phyloP scores from a whole-genome alignment of 2,888 invertebrate genomes.

The Apocheima hispidaria region DNA sequence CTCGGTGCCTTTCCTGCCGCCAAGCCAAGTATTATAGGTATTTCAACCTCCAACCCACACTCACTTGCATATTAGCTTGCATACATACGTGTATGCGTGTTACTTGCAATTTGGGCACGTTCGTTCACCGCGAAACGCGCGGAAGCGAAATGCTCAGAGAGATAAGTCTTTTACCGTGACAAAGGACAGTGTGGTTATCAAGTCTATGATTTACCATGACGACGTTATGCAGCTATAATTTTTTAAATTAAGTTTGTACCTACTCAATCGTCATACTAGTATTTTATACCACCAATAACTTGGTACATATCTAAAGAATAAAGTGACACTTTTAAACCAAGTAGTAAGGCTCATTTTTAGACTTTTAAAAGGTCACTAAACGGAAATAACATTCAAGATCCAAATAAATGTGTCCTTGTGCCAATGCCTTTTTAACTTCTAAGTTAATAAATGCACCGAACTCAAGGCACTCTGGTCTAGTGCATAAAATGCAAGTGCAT shows the following conservation, averaged over 20 bases:
- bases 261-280: too few relatives aligned
- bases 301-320: too few relatives aligned
- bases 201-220: slow-evolving; percentile 1
- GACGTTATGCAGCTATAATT: too few relatives aligned
- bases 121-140: slow-evolving; percentile 19
- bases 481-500: slow-evolving; percentile 8
- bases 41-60: slow-evolving; percentile 7
- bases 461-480: slow-evolving; percentile 23
- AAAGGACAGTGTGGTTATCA: neutral
- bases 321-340: too few relatives aligned
- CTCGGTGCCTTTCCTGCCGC: slow-evolving; percentile 6
- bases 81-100: neutral
- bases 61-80: slow-evolving; percentile 8
- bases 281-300: too few relatives aligned
- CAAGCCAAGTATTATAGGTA: slow-evolving; percentile 5
- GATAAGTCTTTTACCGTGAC: slow-evolving; percentile 18
- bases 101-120: slow-evolving; percentile 34
- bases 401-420: slow-evolving; percentile 5
- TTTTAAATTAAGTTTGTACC: too few relatives aligned
- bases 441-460: slow-evolving; percentile 23
- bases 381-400: slow-evolving; percentile 9
- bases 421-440: slow-evolving; percentile 23
- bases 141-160: slow-evolving; percentile 8
- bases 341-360: too few relatives aligned
- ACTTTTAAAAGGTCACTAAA: neutral